Conservation (phyloP, 2,113 vertebrate species). For the Notarius quadriscutis region DNA sequence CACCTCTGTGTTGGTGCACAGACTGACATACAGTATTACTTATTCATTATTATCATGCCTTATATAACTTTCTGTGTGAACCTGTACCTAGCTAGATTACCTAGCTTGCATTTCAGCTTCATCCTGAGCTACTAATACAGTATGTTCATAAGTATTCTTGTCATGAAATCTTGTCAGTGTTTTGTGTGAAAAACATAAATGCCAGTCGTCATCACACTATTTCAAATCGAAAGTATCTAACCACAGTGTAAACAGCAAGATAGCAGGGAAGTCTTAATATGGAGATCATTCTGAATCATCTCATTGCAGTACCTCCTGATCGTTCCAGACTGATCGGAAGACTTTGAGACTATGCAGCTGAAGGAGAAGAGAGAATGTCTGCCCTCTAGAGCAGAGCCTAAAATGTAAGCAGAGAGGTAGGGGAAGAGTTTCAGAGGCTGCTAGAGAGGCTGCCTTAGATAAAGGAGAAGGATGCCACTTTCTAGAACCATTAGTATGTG, state of each 20-base stretch:
- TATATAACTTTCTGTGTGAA: background rate
- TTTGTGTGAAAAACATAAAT: background rate
- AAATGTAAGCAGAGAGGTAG: constrained; percentile 59
- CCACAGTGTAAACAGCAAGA: background rate
- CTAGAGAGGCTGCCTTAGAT: constrained; percentile 15
- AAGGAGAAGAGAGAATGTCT: constrained; percentile 61
- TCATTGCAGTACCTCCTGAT: constrained; percentile 56
- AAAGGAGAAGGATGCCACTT: constrained; percentile 33
- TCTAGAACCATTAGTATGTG: constrained; percentile 8
- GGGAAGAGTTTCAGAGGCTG: constrained; percentile 56
- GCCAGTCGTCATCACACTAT: background rate
- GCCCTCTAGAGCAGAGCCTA: constrained; percentile 74
- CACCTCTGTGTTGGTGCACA: background rate
- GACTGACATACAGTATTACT: background rate
- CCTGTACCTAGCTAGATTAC: background rate
- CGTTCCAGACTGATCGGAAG: constrained; percentile 62
- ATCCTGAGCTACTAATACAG: background rate
- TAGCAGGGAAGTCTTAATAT: background rate
- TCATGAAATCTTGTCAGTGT: background rate
- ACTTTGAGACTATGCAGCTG: background rate
- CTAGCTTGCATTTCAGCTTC: background rate
- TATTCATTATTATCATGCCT: background rate
- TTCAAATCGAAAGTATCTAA: background rate
- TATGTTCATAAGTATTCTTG: background rate
- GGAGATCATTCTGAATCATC: background rate